Evolutionary conservation across 2,888 invertebrate species (phyloP).

Genomic region (Eupithecia dodoneata): DNA sequence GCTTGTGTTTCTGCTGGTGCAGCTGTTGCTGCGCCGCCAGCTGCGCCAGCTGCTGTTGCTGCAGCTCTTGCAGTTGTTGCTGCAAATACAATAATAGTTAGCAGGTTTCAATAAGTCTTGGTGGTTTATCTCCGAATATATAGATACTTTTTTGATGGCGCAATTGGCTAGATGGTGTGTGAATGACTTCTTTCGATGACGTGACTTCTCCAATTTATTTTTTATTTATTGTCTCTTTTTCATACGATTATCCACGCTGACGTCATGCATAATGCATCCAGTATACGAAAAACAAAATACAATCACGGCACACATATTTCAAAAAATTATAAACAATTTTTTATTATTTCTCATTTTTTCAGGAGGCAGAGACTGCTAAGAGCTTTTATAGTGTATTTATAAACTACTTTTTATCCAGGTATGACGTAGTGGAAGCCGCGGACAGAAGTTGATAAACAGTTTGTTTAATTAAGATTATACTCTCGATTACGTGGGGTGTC

Average conservation of each 20-base stretch:
- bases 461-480: background rate
- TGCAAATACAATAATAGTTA: conserved; percentile 36
- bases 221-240: too few species aligned
- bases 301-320: too few species aligned
- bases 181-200: too few species aligned
- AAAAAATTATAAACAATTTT: too few species aligned
- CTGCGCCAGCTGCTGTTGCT: conserved; percentile 66
- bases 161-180: too few species aligned
- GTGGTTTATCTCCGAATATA: background rate
- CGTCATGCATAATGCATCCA: too few species aligned
- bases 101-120: background rate
- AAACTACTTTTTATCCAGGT: background rate
- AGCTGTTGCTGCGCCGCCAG: conserved; percentile 58
- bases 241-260: too few species aligned
- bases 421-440: background rate
- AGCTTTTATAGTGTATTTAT: background rate
- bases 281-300: too few species aligned
- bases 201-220: too few species aligned
- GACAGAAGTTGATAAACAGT: background rate
- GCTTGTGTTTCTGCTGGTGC: conserved; percentile 68
- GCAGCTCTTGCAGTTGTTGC: conserved; percentile 59
- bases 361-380: background rate
- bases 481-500: background rate
- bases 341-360: too few species aligned
- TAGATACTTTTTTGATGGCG: background rate